Conservation (phyloP, 2,888 invertebrate genomes). For the Leptinotarsa tumamoca region DNA sequence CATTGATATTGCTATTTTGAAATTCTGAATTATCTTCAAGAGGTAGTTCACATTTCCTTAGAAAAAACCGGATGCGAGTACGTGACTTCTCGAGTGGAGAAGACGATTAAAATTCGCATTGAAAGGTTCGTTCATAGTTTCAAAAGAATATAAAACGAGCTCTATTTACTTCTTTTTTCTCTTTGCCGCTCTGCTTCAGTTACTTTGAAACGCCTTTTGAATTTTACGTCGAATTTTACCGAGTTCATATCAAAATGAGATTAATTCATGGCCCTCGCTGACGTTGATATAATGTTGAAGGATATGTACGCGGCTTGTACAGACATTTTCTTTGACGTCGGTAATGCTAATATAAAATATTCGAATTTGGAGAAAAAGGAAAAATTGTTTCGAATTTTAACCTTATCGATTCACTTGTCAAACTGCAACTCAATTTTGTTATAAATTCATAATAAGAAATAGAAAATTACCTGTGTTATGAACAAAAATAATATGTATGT, state of each 20-base stretch:
- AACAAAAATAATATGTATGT: too few species aligned
- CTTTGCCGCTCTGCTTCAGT: constrained; percentile 9
- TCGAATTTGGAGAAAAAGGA: background rate
- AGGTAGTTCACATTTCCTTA: constrained; percentile 7
- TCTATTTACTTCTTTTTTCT: constrained; percentile 16
- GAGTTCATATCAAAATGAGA: constrained; percentile 23
- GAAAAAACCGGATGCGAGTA: constrained; percentile 22
- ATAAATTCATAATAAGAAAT: too few species aligned
- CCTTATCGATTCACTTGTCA: too few species aligned
- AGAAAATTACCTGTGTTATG: too few species aligned
- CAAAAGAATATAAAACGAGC: constrained; percentile 31
- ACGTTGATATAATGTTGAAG: constrained; percentile 20
- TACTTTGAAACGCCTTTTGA: constrained; percentile 28
- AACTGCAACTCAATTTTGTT: too few species aligned
- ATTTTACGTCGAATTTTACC: constrained; percentile 23
- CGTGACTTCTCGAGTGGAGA: constrained; percentile 23
- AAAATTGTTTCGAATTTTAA: too few species aligned
- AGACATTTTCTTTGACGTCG: background rate
- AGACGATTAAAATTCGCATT: constrained; percentile 26
- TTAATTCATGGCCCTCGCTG: constrained; percentile 21
- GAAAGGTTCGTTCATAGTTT: constrained; percentile 10
- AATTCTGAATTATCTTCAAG: background rate
- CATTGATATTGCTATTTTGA: background rate
- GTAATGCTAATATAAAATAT: background rate
- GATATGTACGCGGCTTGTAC: constrained; percentile 3